phyloP scores from a whole-genome alignment of 2,888 invertebrate genomes.

The Brachyopa scutellaris region DNA sequence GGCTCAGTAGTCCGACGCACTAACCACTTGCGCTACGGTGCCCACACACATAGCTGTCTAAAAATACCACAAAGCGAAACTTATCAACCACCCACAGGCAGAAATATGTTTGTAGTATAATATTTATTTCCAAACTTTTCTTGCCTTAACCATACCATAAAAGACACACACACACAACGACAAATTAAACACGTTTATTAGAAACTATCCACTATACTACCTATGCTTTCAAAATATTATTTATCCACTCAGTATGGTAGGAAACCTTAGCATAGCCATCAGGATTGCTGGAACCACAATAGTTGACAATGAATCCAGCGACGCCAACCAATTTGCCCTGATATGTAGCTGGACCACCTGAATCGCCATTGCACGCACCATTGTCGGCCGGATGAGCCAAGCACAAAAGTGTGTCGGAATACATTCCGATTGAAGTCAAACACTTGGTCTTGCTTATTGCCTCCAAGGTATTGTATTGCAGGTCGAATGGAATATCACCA shows the following conservation, averaged over 20 bases:
- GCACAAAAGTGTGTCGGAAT: slow-evolving; percentile 76
- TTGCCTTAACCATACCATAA: no score
- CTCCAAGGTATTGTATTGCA: slow-evolving; percentile 76
- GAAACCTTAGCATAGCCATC: slow-evolving; percentile 79
- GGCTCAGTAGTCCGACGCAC: no score
- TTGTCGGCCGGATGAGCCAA: slow-evolving; percentile 74
- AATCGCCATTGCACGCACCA: slow-evolving; percentile 79
- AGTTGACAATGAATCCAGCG: slow-evolving; percentile 76
- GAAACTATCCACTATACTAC: no score
- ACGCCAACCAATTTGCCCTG: slow-evolving; percentile 77
- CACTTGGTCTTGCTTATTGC: slow-evolving; percentile 75
- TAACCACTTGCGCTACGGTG: no score
- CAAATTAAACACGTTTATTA: not conserved
- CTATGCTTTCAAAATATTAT: no score
- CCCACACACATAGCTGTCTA: no score
- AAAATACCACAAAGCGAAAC: no score
- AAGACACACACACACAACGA: not conserved
- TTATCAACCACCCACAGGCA: no score
- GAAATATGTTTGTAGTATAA: no score
- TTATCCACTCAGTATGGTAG: slow-evolving; percentile 77
- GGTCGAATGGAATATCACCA: slow-evolving; percentile 73
- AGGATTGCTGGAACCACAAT: slow-evolving; percentile 76
- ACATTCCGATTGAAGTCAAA: slow-evolving; percentile 62
- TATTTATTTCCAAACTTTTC: no score
- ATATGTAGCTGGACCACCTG: slow-evolving; percentile 79